Conservation (phyloP, 2,797 vertebrate species). For the Myotis myotis region DNA sequence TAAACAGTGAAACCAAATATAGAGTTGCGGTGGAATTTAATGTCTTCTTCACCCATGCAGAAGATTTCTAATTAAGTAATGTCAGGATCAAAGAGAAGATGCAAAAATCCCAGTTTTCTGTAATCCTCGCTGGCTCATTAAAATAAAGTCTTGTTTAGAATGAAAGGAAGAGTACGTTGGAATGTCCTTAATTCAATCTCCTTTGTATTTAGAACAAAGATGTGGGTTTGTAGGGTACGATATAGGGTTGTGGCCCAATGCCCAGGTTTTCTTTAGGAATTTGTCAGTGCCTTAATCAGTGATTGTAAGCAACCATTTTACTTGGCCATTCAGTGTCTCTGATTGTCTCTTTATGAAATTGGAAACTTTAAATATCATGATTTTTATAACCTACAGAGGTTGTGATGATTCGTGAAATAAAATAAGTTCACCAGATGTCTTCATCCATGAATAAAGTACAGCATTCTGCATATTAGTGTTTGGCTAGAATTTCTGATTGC, state of each 20-base stretch:
- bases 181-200: neutral
- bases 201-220: neutral
- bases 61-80: constrained; percentile 36
- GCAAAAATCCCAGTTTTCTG: neutral
- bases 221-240: neutral
- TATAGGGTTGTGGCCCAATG: neutral
- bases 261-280: neutral
- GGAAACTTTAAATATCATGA: constrained; percentile 33
- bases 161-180: neutral
- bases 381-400: constrained; percentile 4
- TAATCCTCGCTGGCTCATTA: neutral
- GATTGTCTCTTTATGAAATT: neutral
- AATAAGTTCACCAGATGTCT: constrained; percentile 21
- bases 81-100: neutral
- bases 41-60: neutral
- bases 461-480: neutral
- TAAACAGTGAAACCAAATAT: neutral
- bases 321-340: neutral
- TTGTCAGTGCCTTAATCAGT: neutral
- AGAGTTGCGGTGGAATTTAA: neutral
- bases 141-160: neutral
- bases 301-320: neutral
- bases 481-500: constrained; percentile 20
- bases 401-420: constrained; percentile 53
- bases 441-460: constrained; percentile 14